Evolutionary conservation across 1,140 invertebrate species (phyloP).

Genomic region (Wiebesia pumilae): DNA sequence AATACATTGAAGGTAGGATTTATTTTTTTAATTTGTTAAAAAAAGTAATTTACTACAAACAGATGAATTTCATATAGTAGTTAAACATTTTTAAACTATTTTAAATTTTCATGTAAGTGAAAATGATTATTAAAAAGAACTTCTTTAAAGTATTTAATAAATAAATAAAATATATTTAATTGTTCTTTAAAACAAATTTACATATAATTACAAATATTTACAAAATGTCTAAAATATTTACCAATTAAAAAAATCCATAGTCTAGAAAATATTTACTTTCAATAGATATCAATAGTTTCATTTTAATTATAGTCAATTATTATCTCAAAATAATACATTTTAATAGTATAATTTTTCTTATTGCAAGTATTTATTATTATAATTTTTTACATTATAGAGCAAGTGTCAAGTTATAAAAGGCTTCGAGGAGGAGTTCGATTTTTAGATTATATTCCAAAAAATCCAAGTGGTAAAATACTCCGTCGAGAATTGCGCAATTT

Average conservation of each 20-base stretch:
- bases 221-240: background rate
- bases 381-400: slow-evolving; percentile 60
- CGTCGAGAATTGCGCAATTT: slow-evolving; percentile 75
- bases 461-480: slow-evolving; percentile 81
- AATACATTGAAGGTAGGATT: slow-evolving; percentile 72
- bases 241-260: background rate
- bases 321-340: too few relatives aligned
- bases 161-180: background rate
- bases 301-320: too few relatives aligned
- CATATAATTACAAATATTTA: too few relatives aligned
- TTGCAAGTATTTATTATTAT: slow-evolving; percentile 20
- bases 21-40: too few relatives aligned
- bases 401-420: slow-evolving; percentile 71
- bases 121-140: too few relatives aligned
- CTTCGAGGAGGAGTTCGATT: slow-evolving; percentile 80
- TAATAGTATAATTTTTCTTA: background rate
- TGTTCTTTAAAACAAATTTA: background rate
- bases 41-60: background rate
- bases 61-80: background rate
- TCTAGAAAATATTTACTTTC: background rate
- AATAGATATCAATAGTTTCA: too few relatives aligned
- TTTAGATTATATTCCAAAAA: slow-evolving; percentile 80
- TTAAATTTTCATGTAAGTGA: background rate
- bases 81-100: background rate
- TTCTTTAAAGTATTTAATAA: background rate